A percentile compares a stretch with the other conserved stretches of the same genome.
phyloP scores from a whole-genome alignment of 2,113 vertebrate species.

The Centropus bengalensis region DNA sequence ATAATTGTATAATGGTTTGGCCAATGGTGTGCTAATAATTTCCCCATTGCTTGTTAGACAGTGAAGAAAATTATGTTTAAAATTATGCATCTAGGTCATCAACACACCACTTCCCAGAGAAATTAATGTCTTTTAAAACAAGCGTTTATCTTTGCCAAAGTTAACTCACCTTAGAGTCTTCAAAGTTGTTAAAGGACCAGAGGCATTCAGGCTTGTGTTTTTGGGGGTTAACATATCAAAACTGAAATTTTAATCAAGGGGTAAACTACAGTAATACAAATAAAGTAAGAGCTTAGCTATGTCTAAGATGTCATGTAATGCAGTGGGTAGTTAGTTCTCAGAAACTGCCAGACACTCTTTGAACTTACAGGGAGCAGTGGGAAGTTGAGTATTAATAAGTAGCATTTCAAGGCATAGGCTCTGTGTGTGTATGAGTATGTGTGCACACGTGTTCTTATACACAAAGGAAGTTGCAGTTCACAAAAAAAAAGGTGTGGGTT shows the following conservation, averaged over 20 bases:
- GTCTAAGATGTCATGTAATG: background rate
- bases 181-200: background rate
- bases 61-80: background rate
- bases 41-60: background rate
- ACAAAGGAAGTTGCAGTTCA: background rate
- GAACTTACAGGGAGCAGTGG: background rate
- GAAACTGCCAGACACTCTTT: background rate
- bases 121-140: background rate
- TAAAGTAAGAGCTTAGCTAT: background rate
- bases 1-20: background rate
- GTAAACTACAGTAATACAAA: background rate
- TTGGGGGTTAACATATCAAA: background rate
- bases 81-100: background rate
- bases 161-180: background rate
- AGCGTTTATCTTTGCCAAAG: background rate
- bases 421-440: background rate
- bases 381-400: background rate
- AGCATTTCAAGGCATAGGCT: background rate
- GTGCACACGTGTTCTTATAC: background rate
- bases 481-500: background rate
- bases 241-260: background rate
- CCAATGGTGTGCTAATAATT: background rate
- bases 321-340: background rate
- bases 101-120: background rate
- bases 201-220: background rate